Percentiles rank a stretch among this genome's conserved stretches.
phyloP scores from a whole-genome alignment of 1,140 invertebrate genomes.

The Trichonephila clavata region DNA sequence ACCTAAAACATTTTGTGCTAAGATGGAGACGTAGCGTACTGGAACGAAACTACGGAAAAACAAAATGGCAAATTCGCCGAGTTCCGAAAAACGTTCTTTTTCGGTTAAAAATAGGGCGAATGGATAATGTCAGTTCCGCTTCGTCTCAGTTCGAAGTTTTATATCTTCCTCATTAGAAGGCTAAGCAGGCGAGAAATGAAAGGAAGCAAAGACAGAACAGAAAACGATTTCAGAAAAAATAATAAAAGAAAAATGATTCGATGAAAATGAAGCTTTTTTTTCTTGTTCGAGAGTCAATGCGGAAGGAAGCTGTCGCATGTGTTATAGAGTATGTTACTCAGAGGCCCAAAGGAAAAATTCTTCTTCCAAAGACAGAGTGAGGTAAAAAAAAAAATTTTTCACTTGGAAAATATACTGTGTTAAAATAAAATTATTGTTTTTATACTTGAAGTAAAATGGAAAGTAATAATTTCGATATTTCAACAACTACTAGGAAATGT shows the following conservation, averaged over 20 bases:
- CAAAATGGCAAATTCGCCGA: not conserved
- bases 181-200: constrained; percentile 42
- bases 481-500: too few species aligned
- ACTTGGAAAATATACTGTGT: too few species aligned
- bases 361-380: not conserved
- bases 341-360: not conserved
- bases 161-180: constrained; percentile 49
- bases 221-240: not conserved
- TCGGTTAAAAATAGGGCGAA: constrained; percentile 47
- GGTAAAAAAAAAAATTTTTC: not conserved
- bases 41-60: not conserved
- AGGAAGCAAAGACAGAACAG: constrained; percentile 2
- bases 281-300: constrained; percentile 5
- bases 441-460: too few species aligned
- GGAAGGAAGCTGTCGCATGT: not conserved
- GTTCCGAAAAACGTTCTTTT: constrained; percentile 39
- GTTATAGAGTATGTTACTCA: not conserved
- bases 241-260: constrained; percentile 28
- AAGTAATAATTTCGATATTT: too few species aligned
- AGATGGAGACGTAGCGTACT: not conserved
- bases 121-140: constrained; percentile 49
- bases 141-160: not conserved
- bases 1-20: not conserved
- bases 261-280: not conserved
- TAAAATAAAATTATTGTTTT: too few species aligned